These are phyloP conservation scores for Gadopsis bispinosus DNA, from an alignment of 2,797 vertebrate genomes.

Conservation along the genomic window DNA sequence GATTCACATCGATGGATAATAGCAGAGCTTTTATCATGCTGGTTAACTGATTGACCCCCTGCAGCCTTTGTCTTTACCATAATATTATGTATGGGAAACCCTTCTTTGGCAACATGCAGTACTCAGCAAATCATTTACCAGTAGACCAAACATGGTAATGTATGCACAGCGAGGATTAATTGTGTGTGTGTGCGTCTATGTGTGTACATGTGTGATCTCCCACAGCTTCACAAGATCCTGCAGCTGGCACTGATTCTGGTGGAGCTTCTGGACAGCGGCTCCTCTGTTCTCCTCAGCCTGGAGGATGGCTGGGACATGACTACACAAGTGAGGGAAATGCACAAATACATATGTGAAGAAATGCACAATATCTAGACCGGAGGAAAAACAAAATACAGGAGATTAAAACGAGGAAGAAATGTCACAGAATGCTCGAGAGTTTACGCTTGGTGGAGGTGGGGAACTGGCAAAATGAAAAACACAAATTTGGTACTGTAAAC, in stretches of 20 bases:
- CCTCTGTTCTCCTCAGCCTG: slow-evolving; percentile 95
- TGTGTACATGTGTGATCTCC: slow-evolving; percentile 54
- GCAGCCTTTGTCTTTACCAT: slow-evolving; percentile 59
- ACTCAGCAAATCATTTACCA: slow-evolving; percentile 47
- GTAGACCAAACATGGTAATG: slow-evolving; percentile 52
- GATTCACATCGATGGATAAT: slow-evolving; percentile 62
- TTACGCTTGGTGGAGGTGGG: not conserved
- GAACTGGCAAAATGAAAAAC: not conserved
- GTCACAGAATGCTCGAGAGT: not conserved
- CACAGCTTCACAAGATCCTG: slow-evolving; percentile 95
- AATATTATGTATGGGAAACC: slow-evolving; percentile 72
- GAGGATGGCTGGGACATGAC: slow-evolving; percentile 99
- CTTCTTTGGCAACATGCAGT: slow-evolving; percentile 35
- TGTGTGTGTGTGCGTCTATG: slow-evolving; percentile 16
- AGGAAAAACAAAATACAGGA: not conserved
- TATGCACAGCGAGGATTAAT: slow-evolving; percentile 56
- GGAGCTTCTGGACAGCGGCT: slow-evolving; percentile 95
- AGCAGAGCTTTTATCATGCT: slow-evolving; percentile 57
- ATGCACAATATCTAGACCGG: not conserved
- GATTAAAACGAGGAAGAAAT: not conserved
- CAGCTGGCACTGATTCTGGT: slow-evolving; percentile 92
- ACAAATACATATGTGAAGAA: slow-evolving; percentile 33
- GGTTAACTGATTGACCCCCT: slow-evolving; percentile 65
- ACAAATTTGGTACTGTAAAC: not conserved
- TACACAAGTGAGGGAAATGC: slow-evolving; percentile 89